Evolutionary conservation across 2,888 invertebrate genomes (phyloP).

Genomic region (Acleris sparsana): DNA sequence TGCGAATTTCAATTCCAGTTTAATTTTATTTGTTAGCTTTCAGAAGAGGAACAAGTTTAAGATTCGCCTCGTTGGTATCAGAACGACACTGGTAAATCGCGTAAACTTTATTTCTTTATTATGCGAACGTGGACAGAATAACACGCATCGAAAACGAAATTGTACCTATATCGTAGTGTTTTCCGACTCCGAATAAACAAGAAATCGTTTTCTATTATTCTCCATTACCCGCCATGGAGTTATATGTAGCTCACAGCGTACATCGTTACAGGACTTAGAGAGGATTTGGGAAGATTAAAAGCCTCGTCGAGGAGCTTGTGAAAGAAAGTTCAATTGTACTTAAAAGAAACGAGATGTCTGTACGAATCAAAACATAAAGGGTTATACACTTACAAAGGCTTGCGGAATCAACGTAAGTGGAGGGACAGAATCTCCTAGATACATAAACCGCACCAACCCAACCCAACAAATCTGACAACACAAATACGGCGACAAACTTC

Average conservation of each 20-base stretch:
- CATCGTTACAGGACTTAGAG: conserved; percentile 18
- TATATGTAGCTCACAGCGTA: conserved; percentile 18
- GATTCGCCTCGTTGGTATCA: conserved; percentile 29
- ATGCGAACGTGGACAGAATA: conserved; percentile 20
- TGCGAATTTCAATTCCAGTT: conserved; percentile 6
- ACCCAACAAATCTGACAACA: conserved; percentile 36
- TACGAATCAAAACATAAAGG: conserved; percentile 27
- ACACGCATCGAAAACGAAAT: conserved; percentile 16
- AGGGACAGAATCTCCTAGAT: conserved; percentile 39
- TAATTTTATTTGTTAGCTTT: conserved; percentile 24
- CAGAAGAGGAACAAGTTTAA: conserved; percentile 20
- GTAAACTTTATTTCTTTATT: conserved; percentile 30
- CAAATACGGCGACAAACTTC: conserved; percentile 36
- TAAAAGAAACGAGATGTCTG: conserved; percentile 25
- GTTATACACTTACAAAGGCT: conserved; percentile 39
- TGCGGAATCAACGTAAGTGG: conserved; percentile 37
- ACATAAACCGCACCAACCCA: conserved; percentile 35
- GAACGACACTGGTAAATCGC: conserved; percentile 21
- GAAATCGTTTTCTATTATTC: conserved; percentile 25
- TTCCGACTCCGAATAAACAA: conserved; percentile 14
- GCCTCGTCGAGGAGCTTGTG: conserved; percentile 17
- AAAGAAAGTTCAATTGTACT: conserved; percentile 40
- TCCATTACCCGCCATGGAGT: conserved; percentile 17
- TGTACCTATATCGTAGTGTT: conserved; percentile 4
- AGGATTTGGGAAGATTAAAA: conserved; percentile 27